Conservation (phyloP, 2,113 vertebrate genomes). For the Ptilorrhoa leucosticta region DNA sequence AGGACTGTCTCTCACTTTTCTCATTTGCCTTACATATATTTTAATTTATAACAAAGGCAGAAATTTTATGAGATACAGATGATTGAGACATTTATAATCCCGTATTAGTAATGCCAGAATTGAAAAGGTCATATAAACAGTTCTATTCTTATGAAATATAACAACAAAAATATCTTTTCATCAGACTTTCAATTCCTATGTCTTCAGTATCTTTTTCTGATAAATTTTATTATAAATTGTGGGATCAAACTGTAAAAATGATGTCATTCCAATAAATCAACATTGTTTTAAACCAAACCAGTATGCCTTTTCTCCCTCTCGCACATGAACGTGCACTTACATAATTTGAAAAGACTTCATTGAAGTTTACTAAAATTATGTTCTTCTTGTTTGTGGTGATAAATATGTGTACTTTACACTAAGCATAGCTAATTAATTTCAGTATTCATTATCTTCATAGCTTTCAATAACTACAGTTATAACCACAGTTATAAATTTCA, state of each 20-base stretch:
- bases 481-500: not conserved
- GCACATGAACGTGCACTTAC: rapidly evolving
- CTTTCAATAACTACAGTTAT: not conserved
- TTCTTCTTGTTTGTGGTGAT: not conserved
- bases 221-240: not conserved
- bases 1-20: not conserved
- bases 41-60: not conserved
- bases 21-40: not conserved
- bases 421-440: not conserved
- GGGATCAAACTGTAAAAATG: not conserved
- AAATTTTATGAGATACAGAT: not conserved
- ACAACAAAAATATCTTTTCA: not conserved
- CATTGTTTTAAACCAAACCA: not conserved
- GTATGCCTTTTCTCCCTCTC: not conserved
- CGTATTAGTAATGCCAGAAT: not conserved
- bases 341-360: not conserved
- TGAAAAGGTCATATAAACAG: not conserved
- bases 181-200: not conserved
- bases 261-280: not conserved
- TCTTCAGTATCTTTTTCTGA: not conserved
- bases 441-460: not conserved
- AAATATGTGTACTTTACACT: not conserved
- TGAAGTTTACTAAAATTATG: not conserved
- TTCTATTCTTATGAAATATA: not conserved
- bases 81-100: not conserved